Evolutionary conservation across 2,797 vertebrate species (phyloP).

Genomic region (Gymnoscopelus microlampas): DNA sequence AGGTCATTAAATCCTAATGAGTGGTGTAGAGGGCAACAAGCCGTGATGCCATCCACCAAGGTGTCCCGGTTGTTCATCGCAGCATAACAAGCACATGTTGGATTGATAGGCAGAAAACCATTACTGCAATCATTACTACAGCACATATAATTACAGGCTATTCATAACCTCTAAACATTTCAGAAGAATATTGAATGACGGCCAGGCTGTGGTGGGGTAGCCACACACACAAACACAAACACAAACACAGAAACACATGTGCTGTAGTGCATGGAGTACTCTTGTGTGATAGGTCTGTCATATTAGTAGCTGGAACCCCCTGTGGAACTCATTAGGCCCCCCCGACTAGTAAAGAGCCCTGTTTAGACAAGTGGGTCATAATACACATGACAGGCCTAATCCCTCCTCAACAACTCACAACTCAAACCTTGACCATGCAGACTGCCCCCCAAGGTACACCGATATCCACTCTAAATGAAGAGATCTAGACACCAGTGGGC

Average conservation of each 20-base stretch:
- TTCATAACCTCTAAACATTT: conserved; percentile 57
- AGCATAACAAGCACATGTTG: conserved; percentile 63
- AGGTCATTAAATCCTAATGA: conserved; percentile 69
- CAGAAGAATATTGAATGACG: conserved; percentile 29
- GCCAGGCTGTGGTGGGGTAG: conserved; percentile 5
- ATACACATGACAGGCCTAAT: conserved; percentile 58
- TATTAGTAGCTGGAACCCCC: conserved; percentile 50
- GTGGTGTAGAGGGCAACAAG: conserved; percentile 38
- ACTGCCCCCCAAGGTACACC: conserved; percentile 24
- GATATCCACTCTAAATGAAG: conserved; percentile 34
- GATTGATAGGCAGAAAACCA: conserved; percentile 44
- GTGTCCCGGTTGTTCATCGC: conserved; percentile 51
- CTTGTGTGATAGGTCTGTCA: conserved; percentile 18
- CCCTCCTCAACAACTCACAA: conserved; percentile 49
- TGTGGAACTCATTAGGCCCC: conserved; percentile 60
- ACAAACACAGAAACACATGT: no score
- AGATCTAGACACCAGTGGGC: conserved; percentile 8
- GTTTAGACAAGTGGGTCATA: conserved; percentile 69
- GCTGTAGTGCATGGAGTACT: conserved; percentile 18
- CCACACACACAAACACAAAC: no score
- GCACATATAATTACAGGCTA: conserved; percentile 62
- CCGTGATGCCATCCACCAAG: conserved; percentile 53
- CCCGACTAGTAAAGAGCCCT: conserved; percentile 41
- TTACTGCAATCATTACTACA: conserved; percentile 55
- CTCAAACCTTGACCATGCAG: conserved; percentile 47